A percentile compares a stretch with the other conserved stretches of the same genome.
These are phyloP conservation scores for Xenops minutus DNA, from an alignment of 2,797 vertebrate genomes.

Conservation along the genomic window DNA sequence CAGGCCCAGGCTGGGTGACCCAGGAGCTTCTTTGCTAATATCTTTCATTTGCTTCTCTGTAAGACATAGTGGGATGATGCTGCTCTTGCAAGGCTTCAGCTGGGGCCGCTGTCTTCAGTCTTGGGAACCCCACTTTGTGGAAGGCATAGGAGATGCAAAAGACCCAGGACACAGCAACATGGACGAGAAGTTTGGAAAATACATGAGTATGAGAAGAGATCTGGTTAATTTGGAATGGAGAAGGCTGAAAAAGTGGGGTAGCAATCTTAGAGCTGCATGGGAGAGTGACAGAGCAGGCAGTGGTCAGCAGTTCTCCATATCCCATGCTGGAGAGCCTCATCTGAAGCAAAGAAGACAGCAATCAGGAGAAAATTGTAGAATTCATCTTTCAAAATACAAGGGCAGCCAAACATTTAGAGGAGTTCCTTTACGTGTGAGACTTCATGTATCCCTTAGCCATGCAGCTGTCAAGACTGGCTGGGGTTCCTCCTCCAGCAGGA, in stretches of 20 bases:
- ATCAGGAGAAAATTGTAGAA: background rate
- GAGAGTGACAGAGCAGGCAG: background rate
- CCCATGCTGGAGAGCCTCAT: background rate
- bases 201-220: background rate
- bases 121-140: background rate
- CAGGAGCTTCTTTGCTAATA: background rate
- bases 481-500: background rate
- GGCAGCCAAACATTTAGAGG: background rate
- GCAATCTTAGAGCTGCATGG: background rate
- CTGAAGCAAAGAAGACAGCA: background rate
- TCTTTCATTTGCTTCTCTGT: background rate
- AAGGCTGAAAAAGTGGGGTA: background rate
- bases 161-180: background rate
- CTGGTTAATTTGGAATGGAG: background rate
- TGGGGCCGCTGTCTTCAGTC: background rate
- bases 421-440: background rate
- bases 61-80: background rate
- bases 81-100: background rate
- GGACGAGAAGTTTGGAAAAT: background rate
- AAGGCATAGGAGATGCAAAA: background rate
- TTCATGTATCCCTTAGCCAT: background rate
- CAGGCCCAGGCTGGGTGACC: fast-evolving
- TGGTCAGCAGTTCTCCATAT: background rate
- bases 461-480: background rate
- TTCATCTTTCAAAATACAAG: background rate